Base-by-base conservation (phyloP, 2,797 vertebrate genomes). In the Chelon labrosus region DNA sequence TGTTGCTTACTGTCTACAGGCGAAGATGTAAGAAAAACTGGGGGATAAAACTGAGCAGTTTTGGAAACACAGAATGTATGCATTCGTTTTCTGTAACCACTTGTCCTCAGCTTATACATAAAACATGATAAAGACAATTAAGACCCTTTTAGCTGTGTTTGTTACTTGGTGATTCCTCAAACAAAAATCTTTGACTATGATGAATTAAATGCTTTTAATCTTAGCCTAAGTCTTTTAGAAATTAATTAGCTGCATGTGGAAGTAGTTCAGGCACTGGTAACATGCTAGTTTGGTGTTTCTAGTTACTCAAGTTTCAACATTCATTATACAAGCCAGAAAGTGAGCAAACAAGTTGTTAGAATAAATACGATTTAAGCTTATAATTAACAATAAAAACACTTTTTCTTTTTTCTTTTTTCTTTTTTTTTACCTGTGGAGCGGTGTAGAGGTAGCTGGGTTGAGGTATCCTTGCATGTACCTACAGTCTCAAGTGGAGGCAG, bases 361-460 rank as follows among this genome's bases (percentile, higher is more conserved):
- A 27, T 27, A 27, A 27, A 27, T 27, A 27, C 25, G 25, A 27
- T 27, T 27, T 27, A 27, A 27, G 25, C 25, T 27, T 27, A 27
- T 4, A 22, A 22, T 22, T 22, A 22, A 22, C 22, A 22, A 27
- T 27, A 27, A 27, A 27, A 27, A 39, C n/a, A n/a, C n/a, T n/a
- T n/a, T n/a, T n/a, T 3, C 25, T 27, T 27, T 27, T 27, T 27
- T 27, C 3, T 22, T 22, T 22, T 22, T 22, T 22, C 3, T 27
- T 27, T 27, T 27, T 2, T 8, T 35, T 85, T 87, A 90, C 89
- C 89, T 82, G 79, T 47, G 76, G 74, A 77, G 83, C 68, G 60
- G 53, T 11, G 73, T 0, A 11, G 67, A 25, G 41, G 0, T 19
- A 64, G 6, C 7, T 1, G n/a, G 1, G 68, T 0, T 59, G 77